These are phyloP conservation scores for Hypercompe scribonia DNA, from an alignment of 2,888 invertebrate species.

Conservation along the genomic window DNA sequence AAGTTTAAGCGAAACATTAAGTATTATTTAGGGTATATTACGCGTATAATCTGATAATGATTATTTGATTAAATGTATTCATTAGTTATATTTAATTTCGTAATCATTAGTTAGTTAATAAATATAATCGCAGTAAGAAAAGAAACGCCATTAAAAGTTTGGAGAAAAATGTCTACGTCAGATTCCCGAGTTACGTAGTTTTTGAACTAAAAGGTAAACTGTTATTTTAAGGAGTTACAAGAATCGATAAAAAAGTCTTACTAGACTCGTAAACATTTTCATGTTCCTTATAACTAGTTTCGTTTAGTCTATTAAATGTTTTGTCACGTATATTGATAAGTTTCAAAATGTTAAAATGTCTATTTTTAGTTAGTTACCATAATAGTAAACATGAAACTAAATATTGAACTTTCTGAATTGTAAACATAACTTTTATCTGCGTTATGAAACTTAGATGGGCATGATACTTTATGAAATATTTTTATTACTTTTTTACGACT, in stretches of 20 bases:
- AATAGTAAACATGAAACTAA: not conserved
- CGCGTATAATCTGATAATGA: not conserved
- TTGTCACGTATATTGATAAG: not conserved
- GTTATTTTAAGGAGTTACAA: not conserved
- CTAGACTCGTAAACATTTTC: not conserved
- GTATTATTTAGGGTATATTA: not conserved
- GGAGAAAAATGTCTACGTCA: not conserved
- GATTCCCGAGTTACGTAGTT: not conserved
- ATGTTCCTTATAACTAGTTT: not conserved
- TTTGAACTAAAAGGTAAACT: not conserved
- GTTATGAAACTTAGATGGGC: conserved; percentile 41
- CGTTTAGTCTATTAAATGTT: not conserved
- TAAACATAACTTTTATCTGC: conserved; percentile 23
- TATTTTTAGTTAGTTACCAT: not conserved
- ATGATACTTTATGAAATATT: conserved; percentile 41
- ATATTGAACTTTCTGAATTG: not conserved
- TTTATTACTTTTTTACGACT: conserved; percentile 43
- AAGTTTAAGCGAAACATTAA: too few relatives aligned
- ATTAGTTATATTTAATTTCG: not conserved
- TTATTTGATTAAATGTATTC: not conserved
- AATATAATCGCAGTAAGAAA: not conserved
- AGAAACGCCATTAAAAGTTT: not conserved
- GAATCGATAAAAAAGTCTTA: not conserved
- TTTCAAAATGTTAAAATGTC: not conserved
- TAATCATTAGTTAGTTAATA: not conserved